Base-by-base conservation (phyloP, 2,888 invertebrate genomes). In the Drosophila limbata region DNA sequence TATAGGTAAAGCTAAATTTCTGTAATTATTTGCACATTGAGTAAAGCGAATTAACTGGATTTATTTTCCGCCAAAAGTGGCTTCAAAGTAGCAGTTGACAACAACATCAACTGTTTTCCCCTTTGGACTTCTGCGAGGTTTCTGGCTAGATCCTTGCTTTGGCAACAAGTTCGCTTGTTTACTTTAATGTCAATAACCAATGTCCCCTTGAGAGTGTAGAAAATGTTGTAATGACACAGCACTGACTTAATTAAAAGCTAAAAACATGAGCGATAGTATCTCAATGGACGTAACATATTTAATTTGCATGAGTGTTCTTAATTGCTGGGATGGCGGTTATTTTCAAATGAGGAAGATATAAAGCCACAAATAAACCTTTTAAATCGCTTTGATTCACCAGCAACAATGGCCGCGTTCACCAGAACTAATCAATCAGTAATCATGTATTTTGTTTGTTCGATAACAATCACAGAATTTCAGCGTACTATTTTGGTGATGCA, bases 231-330 rank as follows among this genome's bases (percentile, higher is more conserved):
- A 78, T 74, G 79, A 77, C 74, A 81, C 62, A 45, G 56, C 66
- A 61, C 60, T 64, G 48, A 67, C 56, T 79, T 72, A 72, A 72
- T 79, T 79, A 75, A 81, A 75, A 60, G 31, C 25, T 6, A 15
- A 47, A 47, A 67, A 52, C 55, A 45, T 35, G 25, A 13, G 40
- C 35, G 77, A 81, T 79, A 52, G 50, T 52, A 79, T 77, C 78
- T 69, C 59, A 64, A 25, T 21, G 17, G 4, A 13, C 21, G 11
- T 47, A 44, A 15, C 31, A 9, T 42, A 55, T 25, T 56, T 15
- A 45, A 56, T 56, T 44, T 25, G 45, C 4, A 3, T 25, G 8
- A 15, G 15, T 44, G 31, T 21, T 33, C 31, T 56, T 33, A 35
- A 56, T 37, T 35, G 6, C 33, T 35, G 1, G 10, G 13, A 25